Evolutionary conservation across 2,113 vertebrate genomes (phyloP).

Genomic region (Montifringilla adamsi): DNA sequence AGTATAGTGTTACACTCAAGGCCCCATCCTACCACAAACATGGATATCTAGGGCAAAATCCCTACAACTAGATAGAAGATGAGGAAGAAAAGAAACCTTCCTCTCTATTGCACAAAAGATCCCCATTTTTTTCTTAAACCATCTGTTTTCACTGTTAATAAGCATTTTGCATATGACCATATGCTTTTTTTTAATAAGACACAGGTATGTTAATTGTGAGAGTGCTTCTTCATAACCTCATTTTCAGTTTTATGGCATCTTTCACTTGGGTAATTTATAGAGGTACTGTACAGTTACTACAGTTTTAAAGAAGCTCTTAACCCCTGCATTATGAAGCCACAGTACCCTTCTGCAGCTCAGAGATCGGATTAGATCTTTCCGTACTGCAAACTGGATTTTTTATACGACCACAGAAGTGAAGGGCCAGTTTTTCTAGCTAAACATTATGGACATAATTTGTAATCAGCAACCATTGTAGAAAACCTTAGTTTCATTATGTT

Average conservation of each 20-base stretch:
- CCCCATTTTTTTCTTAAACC: rapidly evolving
- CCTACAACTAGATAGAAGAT: not conserved
- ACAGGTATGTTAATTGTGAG: not conserved
- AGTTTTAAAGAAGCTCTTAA: not conserved
- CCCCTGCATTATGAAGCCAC: not conserved
- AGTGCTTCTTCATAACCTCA: not conserved
- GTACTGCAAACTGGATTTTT: not conserved
- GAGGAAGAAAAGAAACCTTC: not conserved
- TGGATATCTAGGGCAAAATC: not conserved
- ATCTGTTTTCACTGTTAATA: not conserved
- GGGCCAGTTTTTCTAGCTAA: not conserved
- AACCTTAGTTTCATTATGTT: not conserved
- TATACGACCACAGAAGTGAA: not conserved
- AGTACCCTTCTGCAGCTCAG: not conserved
- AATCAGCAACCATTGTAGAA: not conserved
- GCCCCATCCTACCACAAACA: not conserved
- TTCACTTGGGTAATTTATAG: not conserved
- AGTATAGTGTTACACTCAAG: not conserved
- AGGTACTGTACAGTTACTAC: not conserved
- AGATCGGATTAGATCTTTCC: not conserved
- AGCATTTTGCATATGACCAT: not conserved
- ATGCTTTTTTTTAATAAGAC: not conserved
- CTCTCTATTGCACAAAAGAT: not conserved
- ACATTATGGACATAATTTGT: not conserved
- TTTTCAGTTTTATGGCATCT: not conserved